phyloP scores from a whole-genome alignment of 2,113 vertebrate species.

The Fulica atra region DNA sequence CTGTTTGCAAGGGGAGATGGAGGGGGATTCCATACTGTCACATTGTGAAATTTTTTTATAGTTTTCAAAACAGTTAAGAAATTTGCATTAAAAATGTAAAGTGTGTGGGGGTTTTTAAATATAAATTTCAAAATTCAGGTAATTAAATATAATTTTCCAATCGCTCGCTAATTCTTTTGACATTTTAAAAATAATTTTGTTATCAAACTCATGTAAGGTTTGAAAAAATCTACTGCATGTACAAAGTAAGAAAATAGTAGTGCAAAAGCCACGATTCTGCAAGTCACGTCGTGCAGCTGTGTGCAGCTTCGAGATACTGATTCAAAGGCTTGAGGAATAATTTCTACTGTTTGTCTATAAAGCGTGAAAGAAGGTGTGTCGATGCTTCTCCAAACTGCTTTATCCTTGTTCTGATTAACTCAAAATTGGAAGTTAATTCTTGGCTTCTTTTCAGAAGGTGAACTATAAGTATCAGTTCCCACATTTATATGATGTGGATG shows the following conservation, averaged over 20 bases:
- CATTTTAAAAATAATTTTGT: background rate
- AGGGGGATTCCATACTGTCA: background rate
- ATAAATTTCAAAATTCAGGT: background rate
- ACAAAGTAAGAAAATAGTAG: background rate
- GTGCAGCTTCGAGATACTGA: background rate
- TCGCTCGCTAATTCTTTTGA: background rate
- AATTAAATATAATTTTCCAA: background rate
- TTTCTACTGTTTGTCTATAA: background rate
- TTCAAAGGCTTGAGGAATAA: background rate
- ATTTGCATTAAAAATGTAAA: background rate
- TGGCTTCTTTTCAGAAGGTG: constrained; percentile 6
- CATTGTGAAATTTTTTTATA: background rate
- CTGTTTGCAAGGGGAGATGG: background rate
- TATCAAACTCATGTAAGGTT: background rate
- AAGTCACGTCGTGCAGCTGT: background rate
- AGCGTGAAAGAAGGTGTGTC: background rate
- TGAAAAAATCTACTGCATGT: background rate
- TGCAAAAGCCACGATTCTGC: background rate
- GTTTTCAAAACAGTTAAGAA: background rate
- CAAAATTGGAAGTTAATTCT: constrained; percentile 30
- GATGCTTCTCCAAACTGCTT: background rate
- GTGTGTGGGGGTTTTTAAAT: background rate
- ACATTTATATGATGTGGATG: background rate
- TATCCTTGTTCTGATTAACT: background rate
- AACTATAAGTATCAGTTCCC: background rate